phyloP scores from a whole-genome alignment of 1,140 invertebrate species.

The Tetragonula clypearis region DNA sequence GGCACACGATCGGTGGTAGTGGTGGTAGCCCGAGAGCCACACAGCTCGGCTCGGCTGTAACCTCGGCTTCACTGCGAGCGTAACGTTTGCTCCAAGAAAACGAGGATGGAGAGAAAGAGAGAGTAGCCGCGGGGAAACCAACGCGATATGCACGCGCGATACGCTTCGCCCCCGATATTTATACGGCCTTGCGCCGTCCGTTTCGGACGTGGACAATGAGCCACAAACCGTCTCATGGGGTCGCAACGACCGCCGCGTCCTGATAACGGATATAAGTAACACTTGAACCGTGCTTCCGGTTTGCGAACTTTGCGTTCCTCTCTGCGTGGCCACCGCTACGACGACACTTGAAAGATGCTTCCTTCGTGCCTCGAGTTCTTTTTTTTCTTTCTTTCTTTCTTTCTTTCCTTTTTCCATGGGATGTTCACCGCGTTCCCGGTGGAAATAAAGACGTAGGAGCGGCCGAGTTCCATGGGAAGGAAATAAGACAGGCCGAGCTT shows the following conservation, averaged over 20 bases:
- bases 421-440: not conserved
- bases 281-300: slow-evolving; percentile 77
- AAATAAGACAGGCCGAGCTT: not conserved
- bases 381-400: too few species aligned
- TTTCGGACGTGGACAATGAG: slow-evolving; percentile 73
- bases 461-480: too few species aligned
- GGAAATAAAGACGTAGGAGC: too few species aligned
- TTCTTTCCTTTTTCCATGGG: not conserved
- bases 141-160: slow-evolving; percentile 61
- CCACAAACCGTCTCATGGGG: slow-evolving; percentile 67
- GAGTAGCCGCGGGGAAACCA: slow-evolving; percentile 57
- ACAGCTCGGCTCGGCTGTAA: not conserved
- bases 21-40: not conserved
- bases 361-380: not conserved
- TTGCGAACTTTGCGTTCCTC: slow-evolving; percentile 41
- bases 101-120: slow-evolving; percentile 30
- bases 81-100: slow-evolving; percentile 34
- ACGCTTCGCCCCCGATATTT: slow-evolving; percentile 56
- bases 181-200: slow-evolving; percentile 70
- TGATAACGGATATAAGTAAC: slow-evolving; percentile 75
- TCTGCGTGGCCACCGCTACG: not conserved
- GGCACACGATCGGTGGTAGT: not conserved
- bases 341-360: not conserved
- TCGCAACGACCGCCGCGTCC: slow-evolving; percentile 63
- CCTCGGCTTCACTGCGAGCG: too few species aligned